Base-by-base conservation (phyloP, 2,888 invertebrate species). In the Platycnemis pennipes region DNA sequence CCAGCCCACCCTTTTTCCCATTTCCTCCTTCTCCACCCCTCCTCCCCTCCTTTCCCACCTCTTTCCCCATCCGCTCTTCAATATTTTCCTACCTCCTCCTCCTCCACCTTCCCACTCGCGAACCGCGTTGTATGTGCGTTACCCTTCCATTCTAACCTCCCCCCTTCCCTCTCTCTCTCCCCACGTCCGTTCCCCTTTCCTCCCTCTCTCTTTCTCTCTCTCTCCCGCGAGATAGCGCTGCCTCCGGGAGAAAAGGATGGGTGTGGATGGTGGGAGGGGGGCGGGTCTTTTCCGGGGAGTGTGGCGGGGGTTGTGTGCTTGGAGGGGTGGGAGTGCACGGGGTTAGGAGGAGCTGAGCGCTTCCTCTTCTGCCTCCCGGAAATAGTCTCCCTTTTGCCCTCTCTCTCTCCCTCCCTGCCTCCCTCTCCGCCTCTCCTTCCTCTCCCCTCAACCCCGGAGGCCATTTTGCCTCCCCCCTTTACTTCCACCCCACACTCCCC, bases 311-410 rank as follows among this genome's bases (percentile, higher is more conserved):
- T 31, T 37, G 69, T 37, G 77, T 1, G 77, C 37, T 0, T 2
- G 37, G 77, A 11, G 37, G 31, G 77, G 49, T 49, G 11, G 49
- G 49, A 49, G 19, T 11, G 49, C 13, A 49, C 49, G 49, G 49
- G 49, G 49, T 49, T 49, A 49, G 31, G n/a, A 77, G 37, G 77
- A 31, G 31, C 45, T 22, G 53, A 56, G 89, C 89, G 89, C 89
- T 89, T 89, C 89, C 89, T 89, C 89, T 42, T 26, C 89, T 89
- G 56, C 37, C 89, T 89, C 89, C 89, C 89, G 89, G 89, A 89
- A 89, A 89, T 89, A 89, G 89, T 56, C 89, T 89, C 89, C 26
- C 89, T 53, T 42, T 63, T 56, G 19, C 56, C 22, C 89, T 56
- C 56, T 56, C 56, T 89, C 49, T 49, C 53, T 31, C 89, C 37